Percentiles rank a stretch among this genome's conserved stretches.
These are phyloP conservation scores for Pycnonotus jocosus DNA, from an alignment of 2,113 vertebrate species.

Conservation along the genomic window DNA sequence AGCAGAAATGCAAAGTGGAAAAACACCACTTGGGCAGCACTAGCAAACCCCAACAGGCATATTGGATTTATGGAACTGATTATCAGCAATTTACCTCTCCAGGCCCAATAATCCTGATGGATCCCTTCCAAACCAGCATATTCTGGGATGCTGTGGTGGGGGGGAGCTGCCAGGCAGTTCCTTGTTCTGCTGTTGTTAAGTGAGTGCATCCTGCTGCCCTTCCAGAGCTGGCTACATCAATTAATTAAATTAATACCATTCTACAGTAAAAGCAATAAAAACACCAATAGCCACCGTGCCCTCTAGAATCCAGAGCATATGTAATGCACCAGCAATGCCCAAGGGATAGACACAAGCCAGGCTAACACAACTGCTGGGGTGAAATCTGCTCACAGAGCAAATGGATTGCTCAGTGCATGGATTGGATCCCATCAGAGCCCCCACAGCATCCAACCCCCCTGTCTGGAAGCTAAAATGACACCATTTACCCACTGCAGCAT, in stretches of 20 bases:
- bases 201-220: background rate
- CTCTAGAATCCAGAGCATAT: background rate
- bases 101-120: background rate
- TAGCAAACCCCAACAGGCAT: background rate
- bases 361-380: background rate
- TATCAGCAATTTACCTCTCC: background rate
- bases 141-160: background rate
- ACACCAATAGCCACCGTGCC: background rate
- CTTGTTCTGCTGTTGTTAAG: background rate
- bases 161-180: background rate
- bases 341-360: background rate
- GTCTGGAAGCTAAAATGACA: background rate
- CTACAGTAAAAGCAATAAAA: background rate
- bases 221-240: background rate
- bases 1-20: background rate
- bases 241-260: background rate
- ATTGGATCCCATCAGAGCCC: background rate
- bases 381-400: background rate
- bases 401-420: background rate
- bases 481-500: background rate
- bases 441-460: background rate
- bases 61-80: background rate
- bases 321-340: background rate
- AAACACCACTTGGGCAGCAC: background rate
- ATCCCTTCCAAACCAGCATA: background rate